These are phyloP conservation scores for Spodoptera exigua DNA, from an alignment of 2,888 invertebrate genomes.

Conservation along the genomic window DNA sequence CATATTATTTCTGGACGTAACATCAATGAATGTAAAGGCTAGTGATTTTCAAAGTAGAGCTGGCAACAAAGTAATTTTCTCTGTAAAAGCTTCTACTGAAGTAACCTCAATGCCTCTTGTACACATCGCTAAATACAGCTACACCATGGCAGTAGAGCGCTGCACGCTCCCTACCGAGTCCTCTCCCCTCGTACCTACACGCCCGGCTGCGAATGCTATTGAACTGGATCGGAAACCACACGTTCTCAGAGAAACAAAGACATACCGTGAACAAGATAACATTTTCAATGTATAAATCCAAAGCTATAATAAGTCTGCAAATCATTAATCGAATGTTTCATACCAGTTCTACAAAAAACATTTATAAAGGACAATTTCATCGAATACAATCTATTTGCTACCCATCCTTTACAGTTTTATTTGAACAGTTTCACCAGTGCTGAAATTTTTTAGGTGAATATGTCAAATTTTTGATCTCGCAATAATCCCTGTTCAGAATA, in stretches of 20 bases:
- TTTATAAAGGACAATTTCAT: no score
- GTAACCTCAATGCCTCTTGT: conserved; percentile 12
- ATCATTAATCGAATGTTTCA: conserved; percentile 5
- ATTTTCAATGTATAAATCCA: conserved; percentile 43
- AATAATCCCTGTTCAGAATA: conserved; percentile 16
- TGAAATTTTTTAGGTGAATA: conserved; percentile 3
- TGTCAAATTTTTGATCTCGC: conserved; percentile 14
- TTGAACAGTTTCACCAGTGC: neutral
- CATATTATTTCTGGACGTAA: neutral
- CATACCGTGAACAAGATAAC: conserved; percentile 37
- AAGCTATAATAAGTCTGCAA: conserved; percentile 3
- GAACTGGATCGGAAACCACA: conserved; percentile 54
- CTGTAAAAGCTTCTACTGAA: conserved; percentile 13
- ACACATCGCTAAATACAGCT: conserved; percentile 41
- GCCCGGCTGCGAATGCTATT: conserved; percentile 52
- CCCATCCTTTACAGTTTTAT: conserved; percentile 1
- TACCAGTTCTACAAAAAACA: neutral
- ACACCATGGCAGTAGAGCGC: conserved; percentile 18
- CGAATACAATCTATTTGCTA: neutral
- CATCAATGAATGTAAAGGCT: conserved; percentile 6
- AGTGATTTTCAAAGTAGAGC: conserved; percentile 12
- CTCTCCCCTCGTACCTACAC: conserved; percentile 41
- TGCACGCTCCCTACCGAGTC: conserved; percentile 39
- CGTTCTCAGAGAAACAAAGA: conserved; percentile 50
- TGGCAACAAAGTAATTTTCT: conserved; percentile 16